These are phyloP conservation scores for Gopherus flavomarginatus DNA, from an alignment of 2,113 vertebrate genomes.

Conservation along the genomic window DNA sequence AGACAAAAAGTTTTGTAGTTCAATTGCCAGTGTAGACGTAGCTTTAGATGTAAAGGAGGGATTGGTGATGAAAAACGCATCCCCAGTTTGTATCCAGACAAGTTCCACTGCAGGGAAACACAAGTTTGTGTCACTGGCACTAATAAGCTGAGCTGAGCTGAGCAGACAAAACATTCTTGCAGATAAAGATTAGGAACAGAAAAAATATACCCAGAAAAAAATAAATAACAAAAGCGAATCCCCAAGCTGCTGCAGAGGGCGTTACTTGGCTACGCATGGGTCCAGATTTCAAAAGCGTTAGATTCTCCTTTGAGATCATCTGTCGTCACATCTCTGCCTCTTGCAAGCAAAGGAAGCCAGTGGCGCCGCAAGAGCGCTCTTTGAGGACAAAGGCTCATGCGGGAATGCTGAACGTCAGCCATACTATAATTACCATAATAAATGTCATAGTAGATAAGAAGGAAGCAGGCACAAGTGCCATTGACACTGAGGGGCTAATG, in stretches of 20 bases:
- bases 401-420: neutral
- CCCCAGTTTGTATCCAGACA: neutral
- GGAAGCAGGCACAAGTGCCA: accelerated
- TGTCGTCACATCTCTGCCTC: neutral
- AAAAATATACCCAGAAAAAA: accelerated
- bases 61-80: neutral
- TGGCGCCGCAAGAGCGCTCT: neutral
- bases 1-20: no score
- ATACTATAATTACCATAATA: neutral
- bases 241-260: accelerated
- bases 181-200: neutral
- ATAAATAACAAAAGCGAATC: accelerated
- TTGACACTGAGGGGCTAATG: accelerated
- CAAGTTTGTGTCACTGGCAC: neutral
- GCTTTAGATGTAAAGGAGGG: neutral
- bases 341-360: neutral
- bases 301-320: neutral
- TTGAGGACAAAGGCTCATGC: neutral
- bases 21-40: no score
- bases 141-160: neutral
- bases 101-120: neutral
- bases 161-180: neutral
- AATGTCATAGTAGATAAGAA: accelerated
- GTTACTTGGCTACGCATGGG: accelerated
- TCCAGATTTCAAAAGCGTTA: neutral